A percentile compares a stretch with the other conserved stretches of the same genome.
phyloP scores from a whole-genome alignment of 2,113 vertebrate species.

The Ptyas mucosa region DNA sequence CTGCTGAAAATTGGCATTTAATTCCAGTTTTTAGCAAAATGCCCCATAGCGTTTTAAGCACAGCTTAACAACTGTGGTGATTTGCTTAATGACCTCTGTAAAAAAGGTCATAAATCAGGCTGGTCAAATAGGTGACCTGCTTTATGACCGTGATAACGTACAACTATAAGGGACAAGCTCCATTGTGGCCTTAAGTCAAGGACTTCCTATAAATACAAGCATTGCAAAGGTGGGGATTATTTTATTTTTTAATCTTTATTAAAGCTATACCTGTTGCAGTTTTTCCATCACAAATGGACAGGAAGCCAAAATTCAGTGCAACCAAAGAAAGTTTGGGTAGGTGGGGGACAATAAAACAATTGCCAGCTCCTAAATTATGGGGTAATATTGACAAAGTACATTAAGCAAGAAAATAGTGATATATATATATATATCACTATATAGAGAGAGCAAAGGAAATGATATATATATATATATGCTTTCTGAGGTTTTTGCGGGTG shows the following conservation, averaged over 20 bases:
- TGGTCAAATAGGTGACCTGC: not conserved
- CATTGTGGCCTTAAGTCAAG: not conserved
- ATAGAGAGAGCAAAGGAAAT: too few relatives aligned
- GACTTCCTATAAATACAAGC: not conserved
- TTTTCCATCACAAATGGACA: not conserved
- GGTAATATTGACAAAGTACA: not conserved
- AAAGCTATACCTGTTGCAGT: not conserved
- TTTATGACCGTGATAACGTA: not conserved
- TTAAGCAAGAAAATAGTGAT: too few relatives aligned
- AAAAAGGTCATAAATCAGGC: not conserved
- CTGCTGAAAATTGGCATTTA: not conserved
- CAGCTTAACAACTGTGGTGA: not conserved
- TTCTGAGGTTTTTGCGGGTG: too few relatives aligned
- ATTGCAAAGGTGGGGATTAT: not conserved
- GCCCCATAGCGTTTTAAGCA: not conserved
- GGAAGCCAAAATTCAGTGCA: not conserved
- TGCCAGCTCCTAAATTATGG: not conserved
- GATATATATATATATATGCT: too few relatives aligned
- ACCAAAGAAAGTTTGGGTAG: not conserved
- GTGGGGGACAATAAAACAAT: not conserved
- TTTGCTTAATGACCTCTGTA: not conserved
- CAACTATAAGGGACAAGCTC: not conserved
- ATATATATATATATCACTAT: too few relatives aligned
- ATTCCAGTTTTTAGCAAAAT: not conserved
- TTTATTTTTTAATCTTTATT: not conserved